Base-by-base conservation (phyloP, 2,888 invertebrate genomes). In the Tholera decimalis region DNA sequence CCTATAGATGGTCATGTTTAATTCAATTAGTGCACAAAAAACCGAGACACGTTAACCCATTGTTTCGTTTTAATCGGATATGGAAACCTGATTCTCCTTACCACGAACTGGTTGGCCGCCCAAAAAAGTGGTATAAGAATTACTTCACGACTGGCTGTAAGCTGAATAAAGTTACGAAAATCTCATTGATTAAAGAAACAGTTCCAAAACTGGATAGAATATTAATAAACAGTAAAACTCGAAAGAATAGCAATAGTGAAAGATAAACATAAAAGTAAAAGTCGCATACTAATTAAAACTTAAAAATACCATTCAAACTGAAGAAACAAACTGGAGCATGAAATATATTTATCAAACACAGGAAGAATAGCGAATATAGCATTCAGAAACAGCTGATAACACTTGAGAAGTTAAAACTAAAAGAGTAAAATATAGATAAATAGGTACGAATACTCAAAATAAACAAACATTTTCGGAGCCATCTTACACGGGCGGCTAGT, bases 1-100 rank as follows among this genome's bases (percentile, higher is more conserved):
- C 22, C n/a, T 13, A 50, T 43, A 18, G 18, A 49, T 11, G 22
- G 20, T 20, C 11, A 39, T 22, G 9, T 49, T 69, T 37, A 33
- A 73, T 49, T 15, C 41, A 73, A 66, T 73, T 37, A 73, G 28
- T n/a, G 28, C n/a, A 53, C n/a, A 8, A 54, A 64, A 53, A 41
- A 51, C 9, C 39, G 22, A 28, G 47, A 37, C 28, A 41, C 41
- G 30, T 30, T 47, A 46, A 47, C 39, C 28, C 71, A 60, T 72
- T 72, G 54, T 43, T 60, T 50, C 26, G 18, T 57, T 54, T 15
- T 11, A 35, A 41, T 46, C 41, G n/a, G 30, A 51, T 43, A 71
- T 20, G 41, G 35, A 37, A 70, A 49, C 39, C n/a, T 11, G 26
- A 9, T n/a, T 24, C 7, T 22, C 33, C 53, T 22, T 37, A 35